Evolutionary conservation across 2,888 invertebrate genomes (phyloP), one percentile per base, ranked within the genome.

Genomic region (Melieria omissa): DNA sequence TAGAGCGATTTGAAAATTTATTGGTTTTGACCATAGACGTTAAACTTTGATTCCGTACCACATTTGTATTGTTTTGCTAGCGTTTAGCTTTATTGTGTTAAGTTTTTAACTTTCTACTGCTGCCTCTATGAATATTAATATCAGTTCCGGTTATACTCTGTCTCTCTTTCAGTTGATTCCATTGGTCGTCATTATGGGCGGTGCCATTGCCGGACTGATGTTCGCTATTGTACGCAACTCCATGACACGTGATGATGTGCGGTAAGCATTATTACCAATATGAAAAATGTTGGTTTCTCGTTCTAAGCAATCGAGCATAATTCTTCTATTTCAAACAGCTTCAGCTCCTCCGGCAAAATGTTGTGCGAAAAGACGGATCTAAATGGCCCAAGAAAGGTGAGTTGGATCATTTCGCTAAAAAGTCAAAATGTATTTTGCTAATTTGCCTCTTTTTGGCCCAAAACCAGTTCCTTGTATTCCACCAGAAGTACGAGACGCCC

Each of bases 161-260:
- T 29, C 61, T 4, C 64, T 14, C 61, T 73, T 75, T n/a, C 67
- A 83, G 83, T 78, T 76, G 2, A 16, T 81, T 12, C 85, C 84
- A 5, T 46, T 82, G 12, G 8, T 79, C 12, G 3, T 78, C 0
- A 64, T 82, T n/a, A 58, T 60, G 58, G 71, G 71, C 46, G 71
- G 63, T 9, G 71, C 74, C n/a, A 0, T 65, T 0, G 3, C 76
- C 0, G 81, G 80, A 0, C 10, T 80, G 0, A 8, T 68, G 0
- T 4, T 70, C 8, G 77, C 79, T 42, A 64, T 70, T 16, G 45
- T 78, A 12, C 73, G 77, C 0, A 5, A 76, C 7, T 77, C 77
- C 0, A 5, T 77, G 1, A 81, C 80, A 0, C 80, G 82, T 0
- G 82, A 82, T 72, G 85, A 84, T 73, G 79, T 83, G 4, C 80